Base-by-base conservation (phyloP, 2,888 invertebrate genomes). In the Tenthredo amoena region DNA sequence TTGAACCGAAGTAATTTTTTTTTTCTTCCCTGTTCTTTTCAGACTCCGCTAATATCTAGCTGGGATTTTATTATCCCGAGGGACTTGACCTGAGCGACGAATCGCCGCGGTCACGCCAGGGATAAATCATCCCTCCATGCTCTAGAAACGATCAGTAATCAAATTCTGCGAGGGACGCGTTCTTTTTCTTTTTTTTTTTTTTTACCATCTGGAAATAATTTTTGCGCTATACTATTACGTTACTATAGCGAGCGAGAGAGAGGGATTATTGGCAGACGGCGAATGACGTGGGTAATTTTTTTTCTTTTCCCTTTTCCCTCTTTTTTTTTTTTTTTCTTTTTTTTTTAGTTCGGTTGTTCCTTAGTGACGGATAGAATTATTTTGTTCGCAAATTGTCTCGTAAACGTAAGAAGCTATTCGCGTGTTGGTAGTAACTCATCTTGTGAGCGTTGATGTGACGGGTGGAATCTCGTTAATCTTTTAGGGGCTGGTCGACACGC, bases 401-500 rank as follows among this genome's bases (percentile, higher is more conserved):
- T 62, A 26, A 62, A 12, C 26, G 62, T 26, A 62, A 62, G 62
- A 26, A 68, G 68, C 68, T 26, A 12, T 31, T 68, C 4, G n/a
- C 10, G 43, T 40, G 40, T 55, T 18, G 34, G 18, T 77, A 31
- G 76, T 58, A 40, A 37, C 58, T 34, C 21, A 62, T 37, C 58
- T 37, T 37, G 10, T 4, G 50, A 7, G 81, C 58, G 34, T 37
- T 40, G 58, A 81, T 62, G 58, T 50, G 62, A 62, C 40, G 40
- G 21, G 6, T 40, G 21, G 58, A 62, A 81, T 81, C 81, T 62
- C 12, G 81, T 81, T 62, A 81, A 81, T 62, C 81, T 58, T 47
- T 62, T 26, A 81, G 81, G 62, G 26, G 9, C 4, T 62, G 58
- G 50, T 62, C 40, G 81, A 37, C 62, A 62, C 58, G 62, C 31